Conservation (phyloP, 2,888 invertebrate genomes). For the Leptinotarsa haldemani region DNA sequence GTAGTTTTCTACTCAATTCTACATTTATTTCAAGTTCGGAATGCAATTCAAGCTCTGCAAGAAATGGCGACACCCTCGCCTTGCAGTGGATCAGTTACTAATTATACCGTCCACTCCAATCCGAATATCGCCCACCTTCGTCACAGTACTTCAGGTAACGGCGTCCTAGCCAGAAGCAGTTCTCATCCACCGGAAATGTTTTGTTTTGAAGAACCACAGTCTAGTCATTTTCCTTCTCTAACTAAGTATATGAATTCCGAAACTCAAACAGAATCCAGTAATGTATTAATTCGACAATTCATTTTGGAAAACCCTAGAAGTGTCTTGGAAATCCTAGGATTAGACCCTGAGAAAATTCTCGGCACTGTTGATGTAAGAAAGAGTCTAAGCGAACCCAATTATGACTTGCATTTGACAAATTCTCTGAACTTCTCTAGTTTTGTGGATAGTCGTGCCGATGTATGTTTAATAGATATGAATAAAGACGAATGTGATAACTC, state of each 20-base stretch:
- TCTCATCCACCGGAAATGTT: conserved; percentile 89
- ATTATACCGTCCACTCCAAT: conserved; percentile 84
- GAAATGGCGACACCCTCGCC: conserved; percentile 78
- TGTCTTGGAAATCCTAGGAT: conserved; percentile 78
- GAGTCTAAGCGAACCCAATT: conserved; percentile 57
- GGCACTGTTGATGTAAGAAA: conserved; percentile 56
- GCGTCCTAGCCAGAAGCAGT: conserved; percentile 78
- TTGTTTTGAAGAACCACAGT: conserved; percentile 76
- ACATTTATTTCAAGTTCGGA: conserved; percentile 72
- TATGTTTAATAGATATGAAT: conserved; percentile 48
- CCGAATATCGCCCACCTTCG: conserved; percentile 71
- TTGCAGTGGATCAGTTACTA: conserved; percentile 59
- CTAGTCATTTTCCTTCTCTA: conserved; percentile 61
- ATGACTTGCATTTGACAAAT: conserved; percentile 44
- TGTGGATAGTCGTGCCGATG: conserved; percentile 33
- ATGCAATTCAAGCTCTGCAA: conserved; percentile 86
- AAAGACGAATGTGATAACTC: conserved; percentile 47
- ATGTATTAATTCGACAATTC: conserved; percentile 73
- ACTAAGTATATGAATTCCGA: conserved; percentile 57
- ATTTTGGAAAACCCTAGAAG: conserved; percentile 79
- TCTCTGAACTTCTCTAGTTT: conserved; percentile 32
- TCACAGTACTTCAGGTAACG: conserved; percentile 59
- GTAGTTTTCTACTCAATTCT: neutral
- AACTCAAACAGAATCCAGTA: conserved; percentile 75
- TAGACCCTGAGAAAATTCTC: conserved; percentile 70